A percentile compares a stretch with the other conserved stretches of the same genome.
These are phyloP conservation scores for Patella ulyssiponensis DNA, from an alignment of 2,888 invertebrate species.

Conservation along the genomic window DNA sequence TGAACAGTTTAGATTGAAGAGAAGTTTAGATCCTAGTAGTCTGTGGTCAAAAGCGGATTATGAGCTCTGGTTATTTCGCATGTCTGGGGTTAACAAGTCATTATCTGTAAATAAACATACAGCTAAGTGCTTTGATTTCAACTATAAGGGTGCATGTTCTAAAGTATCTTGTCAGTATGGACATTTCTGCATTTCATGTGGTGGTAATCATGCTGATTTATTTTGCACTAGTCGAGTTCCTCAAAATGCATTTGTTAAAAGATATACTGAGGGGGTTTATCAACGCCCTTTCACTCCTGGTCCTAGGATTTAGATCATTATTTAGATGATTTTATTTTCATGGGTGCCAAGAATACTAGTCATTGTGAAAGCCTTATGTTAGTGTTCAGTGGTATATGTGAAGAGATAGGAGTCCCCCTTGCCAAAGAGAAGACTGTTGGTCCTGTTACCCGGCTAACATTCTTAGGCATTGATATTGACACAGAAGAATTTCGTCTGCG, in stretches of 20 bases:
- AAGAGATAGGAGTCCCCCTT: background rate
- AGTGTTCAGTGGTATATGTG: background rate
- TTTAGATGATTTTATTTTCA: conserved; percentile 30
- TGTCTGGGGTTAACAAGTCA: background rate
- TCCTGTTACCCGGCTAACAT: background rate
- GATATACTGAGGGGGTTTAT: too few relatives aligned
- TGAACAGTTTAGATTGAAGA: background rate
- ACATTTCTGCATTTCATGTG: background rate
- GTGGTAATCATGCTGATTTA: background rate
- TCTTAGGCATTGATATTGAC: background rate
- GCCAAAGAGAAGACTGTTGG: background rate
- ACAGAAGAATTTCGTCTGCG: background rate
- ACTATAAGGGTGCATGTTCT: background rate
- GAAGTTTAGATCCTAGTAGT: background rate
- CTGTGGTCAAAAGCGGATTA: background rate
- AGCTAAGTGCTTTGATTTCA: background rate
- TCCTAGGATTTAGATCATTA: conserved; percentile 23
- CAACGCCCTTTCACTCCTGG: background rate
- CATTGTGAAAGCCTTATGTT: background rate
- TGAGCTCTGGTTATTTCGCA: background rate
- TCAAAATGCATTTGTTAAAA: too few relatives aligned
- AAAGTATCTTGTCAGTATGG: background rate
- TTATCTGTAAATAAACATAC: too few relatives aligned
- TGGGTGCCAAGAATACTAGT: background rate
- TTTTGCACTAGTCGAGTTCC: too few relatives aligned